A percentile compares a stretch with the other conserved stretches of the same genome.
These are phyloP conservation scores for Apotomis turbidana DNA, from an alignment of 2,888 invertebrate genomes.

Conservation along the genomic window DNA sequence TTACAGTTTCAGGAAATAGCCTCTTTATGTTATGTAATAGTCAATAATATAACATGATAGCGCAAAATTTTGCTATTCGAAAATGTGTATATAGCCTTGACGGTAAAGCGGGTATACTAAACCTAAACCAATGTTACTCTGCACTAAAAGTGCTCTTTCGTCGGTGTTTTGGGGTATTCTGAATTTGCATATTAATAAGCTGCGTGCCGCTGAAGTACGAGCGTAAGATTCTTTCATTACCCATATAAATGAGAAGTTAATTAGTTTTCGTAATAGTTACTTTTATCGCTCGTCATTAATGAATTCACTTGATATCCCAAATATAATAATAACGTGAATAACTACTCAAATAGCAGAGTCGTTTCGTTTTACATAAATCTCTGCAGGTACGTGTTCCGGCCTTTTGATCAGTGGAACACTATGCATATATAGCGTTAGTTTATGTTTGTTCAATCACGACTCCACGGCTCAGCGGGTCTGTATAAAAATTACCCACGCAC, in stretches of 20 bases:
- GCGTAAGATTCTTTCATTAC: constrained; percentile 1
- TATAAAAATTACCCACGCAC: constrained; percentile 23
- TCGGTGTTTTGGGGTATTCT: constrained; percentile 39
- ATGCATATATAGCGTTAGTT: constrained; percentile 12
- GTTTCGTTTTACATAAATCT: background rate
- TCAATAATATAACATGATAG: no score
- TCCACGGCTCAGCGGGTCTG: constrained; percentile 16
- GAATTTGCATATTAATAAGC: constrained; percentile 46
- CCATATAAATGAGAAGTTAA: background rate
- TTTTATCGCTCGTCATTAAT: background rate
- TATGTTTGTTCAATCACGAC: constrained; percentile 21
- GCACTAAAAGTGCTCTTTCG: constrained; percentile 36
- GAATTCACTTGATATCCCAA: no score
- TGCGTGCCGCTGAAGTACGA: constrained; percentile 14
- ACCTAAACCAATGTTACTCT: constrained; percentile 15
- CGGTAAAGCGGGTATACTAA: background rate
- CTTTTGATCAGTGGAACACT: constrained; percentile 10
- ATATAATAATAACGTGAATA: background rate
- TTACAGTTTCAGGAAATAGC: no score
- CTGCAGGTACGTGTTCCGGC: background rate
- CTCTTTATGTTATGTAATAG: no score
- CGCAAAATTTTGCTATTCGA: no score
- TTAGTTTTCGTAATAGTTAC: background rate
- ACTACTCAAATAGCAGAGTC: background rate
- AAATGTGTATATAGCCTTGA: no score